Base-by-base conservation (phyloP, 2,797 vertebrate genomes). In the Pseudotriccus pelzelni region DNA sequence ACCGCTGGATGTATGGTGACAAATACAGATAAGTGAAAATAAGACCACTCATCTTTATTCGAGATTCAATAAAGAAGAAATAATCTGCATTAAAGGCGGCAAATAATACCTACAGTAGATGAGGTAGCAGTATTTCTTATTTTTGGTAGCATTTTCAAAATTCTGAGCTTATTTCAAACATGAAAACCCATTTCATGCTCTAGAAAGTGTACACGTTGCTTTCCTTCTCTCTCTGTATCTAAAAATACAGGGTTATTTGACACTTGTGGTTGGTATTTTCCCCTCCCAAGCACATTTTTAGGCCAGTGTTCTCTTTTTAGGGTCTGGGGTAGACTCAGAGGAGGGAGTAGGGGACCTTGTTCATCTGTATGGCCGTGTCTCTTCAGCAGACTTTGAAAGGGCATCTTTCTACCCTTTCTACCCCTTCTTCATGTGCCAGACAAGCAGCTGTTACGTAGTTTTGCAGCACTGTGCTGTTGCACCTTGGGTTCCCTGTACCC, bases 81-180 rank as follows among this genome's bases (percentile, higher is more conserved):
- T 37, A 66, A 84, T 73, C 55, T 63, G 15, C 25, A 73, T 69
- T 46, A 46, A 43, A 92, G 81, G 66, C 27, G 6, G 27, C 55
- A 84, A 87, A 28, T 22, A 30, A n/a, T 53, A 36, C 16, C 36
- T 83, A 12, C n/a, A 68, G 41, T 32, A n/a, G 41, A 56, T 3
- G 4, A 89, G 7, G 64, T 12, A 17, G 56, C 30, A 69, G 10
- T 21, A 39, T 82, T 81, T 55, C 12, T n/a, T 84, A 14, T 16
- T 78, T 93, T 86, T 72, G 36, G n/a, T 73, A 88, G 32, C 25
- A 24, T 78, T 90, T 58, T 30, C 52, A 34, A 27, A 50, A 68
- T 47, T 50, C 28, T 41, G n/a, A 77, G 11, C 30, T 53, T 49
- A 41, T 90, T 89, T 86, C 36, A 83, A 70, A 52, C 0, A 1